These are phyloP conservation scores for Trichogramma evanescens DNA, from an alignment of 2,888 invertebrate genomes.

Conservation along the genomic window DNA sequence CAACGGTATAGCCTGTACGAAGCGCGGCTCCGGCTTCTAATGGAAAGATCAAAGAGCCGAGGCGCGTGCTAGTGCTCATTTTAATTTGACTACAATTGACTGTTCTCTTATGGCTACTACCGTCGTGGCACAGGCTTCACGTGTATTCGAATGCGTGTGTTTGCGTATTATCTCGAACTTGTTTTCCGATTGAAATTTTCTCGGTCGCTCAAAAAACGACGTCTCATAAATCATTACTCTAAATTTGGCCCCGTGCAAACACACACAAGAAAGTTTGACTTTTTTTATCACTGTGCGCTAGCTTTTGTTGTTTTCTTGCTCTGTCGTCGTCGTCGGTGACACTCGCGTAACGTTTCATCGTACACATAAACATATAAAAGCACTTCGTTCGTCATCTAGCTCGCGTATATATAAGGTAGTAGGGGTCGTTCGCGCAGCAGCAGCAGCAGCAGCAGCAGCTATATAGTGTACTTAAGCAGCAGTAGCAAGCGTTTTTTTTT, in stretches of 20 bases:
- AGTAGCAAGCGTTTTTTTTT: not conserved
- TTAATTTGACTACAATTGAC: slow-evolving; percentile 16
- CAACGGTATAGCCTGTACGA: too few relatives aligned
- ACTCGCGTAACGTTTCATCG: slow-evolving; percentile 8
- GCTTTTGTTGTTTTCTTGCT: too few relatives aligned
- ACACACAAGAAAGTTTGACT: too few relatives aligned
- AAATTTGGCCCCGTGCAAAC: too few relatives aligned
- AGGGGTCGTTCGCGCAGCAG: not conserved
- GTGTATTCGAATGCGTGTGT: too few relatives aligned
- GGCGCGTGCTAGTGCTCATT: slow-evolving; percentile 3
- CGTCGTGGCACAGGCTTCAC: too few relatives aligned
- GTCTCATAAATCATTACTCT: too few relatives aligned
- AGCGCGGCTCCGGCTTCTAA: slow-evolving; percentile 1
- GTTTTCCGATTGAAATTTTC: too few relatives aligned
- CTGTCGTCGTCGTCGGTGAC: too few relatives aligned
- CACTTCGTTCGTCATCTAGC: slow-evolving; percentile 13
- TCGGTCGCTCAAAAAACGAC: too few relatives aligned
- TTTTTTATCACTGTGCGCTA: too few relatives aligned
- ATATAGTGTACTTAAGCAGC: not conserved
- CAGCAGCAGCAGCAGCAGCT: not conserved
- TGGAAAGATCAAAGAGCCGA: slow-evolving; percentile 11
- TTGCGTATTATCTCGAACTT: too few relatives aligned
- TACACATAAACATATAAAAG: slow-evolving; percentile 11
- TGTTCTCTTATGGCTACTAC: not conserved
- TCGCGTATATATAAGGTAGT: not conserved